phyloP scores from a whole-genome alignment of 1,140 invertebrate species.

The Pseudomyrmex gracilis region DNA sequence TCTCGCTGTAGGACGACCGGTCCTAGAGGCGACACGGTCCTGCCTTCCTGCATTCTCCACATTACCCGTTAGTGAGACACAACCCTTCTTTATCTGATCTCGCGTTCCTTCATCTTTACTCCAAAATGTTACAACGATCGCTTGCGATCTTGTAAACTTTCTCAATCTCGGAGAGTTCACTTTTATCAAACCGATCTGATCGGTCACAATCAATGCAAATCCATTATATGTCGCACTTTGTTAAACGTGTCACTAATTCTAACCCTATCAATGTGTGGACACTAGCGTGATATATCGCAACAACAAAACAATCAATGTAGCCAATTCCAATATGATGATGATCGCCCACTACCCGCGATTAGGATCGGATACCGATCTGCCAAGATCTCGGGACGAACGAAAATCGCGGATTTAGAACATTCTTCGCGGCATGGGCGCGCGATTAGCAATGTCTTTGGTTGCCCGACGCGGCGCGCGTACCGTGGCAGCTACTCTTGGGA shows the following conservation, averaged over 20 bases:
- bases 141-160: background rate
- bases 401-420: conserved; percentile 10
- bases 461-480: conserved; percentile 76
- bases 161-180: background rate
- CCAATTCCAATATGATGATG: background rate
- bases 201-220: conserved; percentile 8
- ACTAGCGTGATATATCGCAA: background rate
- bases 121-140: background rate
- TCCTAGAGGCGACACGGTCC: conserved; percentile 81
- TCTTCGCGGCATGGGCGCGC: conserved; percentile 66
- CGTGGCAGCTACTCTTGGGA: conserved; percentile 72
- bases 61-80: conserved; percentile 65
- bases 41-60: conserved; percentile 83
- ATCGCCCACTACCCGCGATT: background rate
- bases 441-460: conserved; percentile 72
- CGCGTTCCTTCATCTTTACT: conserved; percentile 50
- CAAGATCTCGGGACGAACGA: background rate
- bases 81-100: conserved; percentile 66
- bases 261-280: background rate
- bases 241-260: conserved; percentile 45
- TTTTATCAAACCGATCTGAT: background rate
- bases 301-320: background rate
- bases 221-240: conserved; percentile 11
- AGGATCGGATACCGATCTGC: background rate
- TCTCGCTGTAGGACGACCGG: conserved; percentile 77